Percentiles rank a stretch among this genome's conserved stretches.
phyloP scores from a whole-genome alignment of 2,113 vertebrate species.

The Pterocles orientalis region DNA sequence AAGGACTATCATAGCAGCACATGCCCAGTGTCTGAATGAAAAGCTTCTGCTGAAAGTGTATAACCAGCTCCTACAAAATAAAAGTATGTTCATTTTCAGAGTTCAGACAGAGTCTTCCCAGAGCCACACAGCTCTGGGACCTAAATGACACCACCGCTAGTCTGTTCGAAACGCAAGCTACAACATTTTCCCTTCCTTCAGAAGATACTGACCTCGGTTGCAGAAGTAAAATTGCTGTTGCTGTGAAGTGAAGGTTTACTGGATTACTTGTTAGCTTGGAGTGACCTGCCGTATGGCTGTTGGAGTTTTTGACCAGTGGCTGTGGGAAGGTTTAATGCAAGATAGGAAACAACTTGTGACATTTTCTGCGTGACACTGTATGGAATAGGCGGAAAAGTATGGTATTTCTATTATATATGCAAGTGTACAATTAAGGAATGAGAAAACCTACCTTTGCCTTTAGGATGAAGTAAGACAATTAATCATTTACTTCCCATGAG shows the following conservation, averaged over 20 bases:
- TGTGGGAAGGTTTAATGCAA: not conserved
- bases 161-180: not conserved
- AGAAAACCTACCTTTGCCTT: slow-evolving; percentile 19
- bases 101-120: not conserved
- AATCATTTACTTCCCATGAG: not conserved
- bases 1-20: not conserved
- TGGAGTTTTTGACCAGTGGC: not conserved
- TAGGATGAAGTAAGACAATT: not conserved
- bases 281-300: not conserved
- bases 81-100: not conserved
- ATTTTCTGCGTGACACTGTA: not conserved
- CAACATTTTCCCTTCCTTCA: not conserved
- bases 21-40: not conserved
- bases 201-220: not conserved
- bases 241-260: not conserved
- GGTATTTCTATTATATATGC: not conserved
- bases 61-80: not conserved
- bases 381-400: not conserved
- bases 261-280: not conserved
- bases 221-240: not conserved
- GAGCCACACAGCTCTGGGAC: not conserved
- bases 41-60: not conserved
- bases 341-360: not conserved
- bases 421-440: not conserved
- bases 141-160: not conserved